Evolutionary conservation across 2,797 vertebrate genomes (phyloP).

Genomic region (Aeoliscus strigatus): DNA sequence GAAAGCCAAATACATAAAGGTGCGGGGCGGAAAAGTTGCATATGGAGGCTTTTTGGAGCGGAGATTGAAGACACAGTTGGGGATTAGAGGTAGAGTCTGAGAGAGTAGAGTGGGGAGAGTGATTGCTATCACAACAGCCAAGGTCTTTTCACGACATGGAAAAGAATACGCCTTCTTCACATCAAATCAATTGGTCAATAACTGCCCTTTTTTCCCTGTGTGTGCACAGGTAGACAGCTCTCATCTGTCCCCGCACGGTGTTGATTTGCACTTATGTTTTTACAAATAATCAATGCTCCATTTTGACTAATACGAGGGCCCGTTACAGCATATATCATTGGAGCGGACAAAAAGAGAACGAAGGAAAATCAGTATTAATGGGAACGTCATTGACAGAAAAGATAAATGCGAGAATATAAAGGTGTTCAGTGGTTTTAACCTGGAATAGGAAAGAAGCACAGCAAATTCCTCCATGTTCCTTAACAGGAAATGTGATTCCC

Average conservation of each 20-base stretch:
- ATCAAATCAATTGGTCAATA: constrained; percentile 79
- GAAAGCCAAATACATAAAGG: constrained; percentile 81
- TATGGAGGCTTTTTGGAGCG: constrained; percentile 63
- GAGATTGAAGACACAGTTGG: constrained; percentile 68
- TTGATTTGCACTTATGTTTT: constrained; percentile 78
- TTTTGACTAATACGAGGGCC: constrained; percentile 58
- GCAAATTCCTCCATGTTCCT: too few relatives aligned
- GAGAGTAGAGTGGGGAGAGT: constrained; percentile 52
- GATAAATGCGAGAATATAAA: constrained; percentile 9
- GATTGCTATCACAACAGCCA: constrained; percentile 57
- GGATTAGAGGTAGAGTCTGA: constrained; percentile 56
- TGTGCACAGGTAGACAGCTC: constrained; percentile 57
- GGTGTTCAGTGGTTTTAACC: not conserved
- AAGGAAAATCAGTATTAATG: constrained; percentile 14
- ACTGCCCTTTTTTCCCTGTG: constrained; percentile 64
- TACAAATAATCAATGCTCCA: constrained; percentile 78
- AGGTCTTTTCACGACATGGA: constrained; percentile 59
- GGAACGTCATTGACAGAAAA: constrained; percentile 16
- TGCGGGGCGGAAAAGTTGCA: constrained; percentile 76
- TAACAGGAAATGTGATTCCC: not conserved
- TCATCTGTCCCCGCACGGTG: constrained; percentile 53
- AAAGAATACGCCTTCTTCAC: constrained; percentile 62
- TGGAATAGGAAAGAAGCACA: constrained; percentile 7
- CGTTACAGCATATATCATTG: constrained; percentile 27
- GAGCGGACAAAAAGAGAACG: constrained; percentile 8